Evolutionary conservation across 2,113 vertebrate species (phyloP).

Genomic region (Trachemys scripta): DNA sequence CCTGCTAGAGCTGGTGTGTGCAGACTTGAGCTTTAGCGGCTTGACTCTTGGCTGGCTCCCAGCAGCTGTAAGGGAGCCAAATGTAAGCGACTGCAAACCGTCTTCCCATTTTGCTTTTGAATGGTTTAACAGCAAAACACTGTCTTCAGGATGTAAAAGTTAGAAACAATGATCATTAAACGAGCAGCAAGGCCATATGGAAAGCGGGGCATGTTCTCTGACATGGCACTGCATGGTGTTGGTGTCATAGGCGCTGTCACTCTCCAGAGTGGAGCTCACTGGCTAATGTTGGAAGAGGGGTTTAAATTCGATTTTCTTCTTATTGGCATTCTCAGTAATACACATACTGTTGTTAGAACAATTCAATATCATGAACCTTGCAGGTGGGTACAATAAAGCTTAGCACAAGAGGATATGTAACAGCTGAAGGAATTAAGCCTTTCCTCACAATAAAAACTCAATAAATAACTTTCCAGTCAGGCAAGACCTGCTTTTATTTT

Average conservation of each 20-base stretch:
- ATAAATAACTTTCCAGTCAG: background rate
- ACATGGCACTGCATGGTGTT: background rate
- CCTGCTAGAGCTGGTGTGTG: background rate
- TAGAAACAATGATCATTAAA: background rate
- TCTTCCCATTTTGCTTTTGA: background rate
- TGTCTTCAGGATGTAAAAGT: background rate
- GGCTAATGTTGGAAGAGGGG: background rate
- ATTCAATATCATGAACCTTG: background rate
- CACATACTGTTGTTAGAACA: background rate
- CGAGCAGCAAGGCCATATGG: background rate
- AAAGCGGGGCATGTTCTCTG: background rate
- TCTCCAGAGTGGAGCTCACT: background rate
- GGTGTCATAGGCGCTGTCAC: background rate
- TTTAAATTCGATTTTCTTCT: background rate
- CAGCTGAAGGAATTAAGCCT: background rate
- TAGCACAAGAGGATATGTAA: background rate
- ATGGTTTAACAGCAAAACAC: background rate
- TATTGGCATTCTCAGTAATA: background rate
- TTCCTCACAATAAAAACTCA: background rate
- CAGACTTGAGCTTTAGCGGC: background rate
- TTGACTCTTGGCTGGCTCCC: no score
- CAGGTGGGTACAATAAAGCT: background rate
- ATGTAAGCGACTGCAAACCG: no score
- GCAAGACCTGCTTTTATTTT: background rate
- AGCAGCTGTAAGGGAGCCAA: no score